A percentile compares a stretch with the other conserved stretches of the same genome.
Conservation (phyloP, 2,113 vertebrate genomes). For the Azemiops feae region DNA sequence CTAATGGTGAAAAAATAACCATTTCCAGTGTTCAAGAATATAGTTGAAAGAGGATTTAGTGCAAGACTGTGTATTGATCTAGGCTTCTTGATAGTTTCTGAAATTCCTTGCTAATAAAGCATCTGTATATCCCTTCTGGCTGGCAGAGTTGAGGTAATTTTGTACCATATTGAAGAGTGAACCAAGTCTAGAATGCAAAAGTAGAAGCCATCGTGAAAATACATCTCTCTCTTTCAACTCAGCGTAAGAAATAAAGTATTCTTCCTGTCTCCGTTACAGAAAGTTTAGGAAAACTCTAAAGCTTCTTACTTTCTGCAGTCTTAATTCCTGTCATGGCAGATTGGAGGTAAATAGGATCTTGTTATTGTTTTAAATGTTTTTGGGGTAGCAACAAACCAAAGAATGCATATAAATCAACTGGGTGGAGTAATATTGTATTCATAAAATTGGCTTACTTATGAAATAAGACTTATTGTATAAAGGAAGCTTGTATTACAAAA, state of each 20-base stretch:
- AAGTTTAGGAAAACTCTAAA: not conserved
- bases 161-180: conserved; percentile 38
- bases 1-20: conserved; percentile 30
- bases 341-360: not conserved
- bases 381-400: not conserved
- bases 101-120: conserved; percentile 41
- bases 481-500: not conserved
- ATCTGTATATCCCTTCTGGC: conserved; percentile 49
- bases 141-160: conserved; percentile 42
- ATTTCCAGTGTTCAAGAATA: conserved; percentile 29
- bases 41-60: conserved; percentile 40
- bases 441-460: not conserved
- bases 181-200: conserved; percentile 23
- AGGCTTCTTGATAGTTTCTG: conserved; percentile 44
- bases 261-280: not conserved
- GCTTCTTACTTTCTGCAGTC: not conserved
- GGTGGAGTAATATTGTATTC: not conserved
- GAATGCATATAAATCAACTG: not conserved
- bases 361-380: not conserved
- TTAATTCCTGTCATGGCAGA: not conserved
- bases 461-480: not conserved
- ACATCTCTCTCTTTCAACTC: conserved; percentile 2
- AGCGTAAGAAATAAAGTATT: not conserved
- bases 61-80: conserved; percentile 53
- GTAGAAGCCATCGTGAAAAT: not conserved